These are phyloP conservation scores for Polydrusus cervinus DNA, from an alignment of 2,888 invertebrate genomes.

Conservation along the genomic window DNA sequence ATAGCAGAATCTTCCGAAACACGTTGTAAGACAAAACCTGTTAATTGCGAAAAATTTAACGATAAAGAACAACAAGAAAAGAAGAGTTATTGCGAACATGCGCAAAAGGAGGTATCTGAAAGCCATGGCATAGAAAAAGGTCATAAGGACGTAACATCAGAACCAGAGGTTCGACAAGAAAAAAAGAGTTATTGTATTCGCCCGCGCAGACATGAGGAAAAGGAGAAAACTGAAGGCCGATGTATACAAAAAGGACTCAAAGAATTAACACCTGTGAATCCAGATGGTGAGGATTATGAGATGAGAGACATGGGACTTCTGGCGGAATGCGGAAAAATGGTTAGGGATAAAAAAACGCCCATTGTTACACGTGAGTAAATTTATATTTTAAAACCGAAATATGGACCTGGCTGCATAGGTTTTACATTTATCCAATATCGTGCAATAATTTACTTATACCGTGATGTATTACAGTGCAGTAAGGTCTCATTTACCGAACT, in stretches of 20 bases:
- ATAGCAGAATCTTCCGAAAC: too few species aligned
- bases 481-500: too few species aligned
- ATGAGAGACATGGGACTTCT: conserved; percentile 45
- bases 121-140: not conserved
- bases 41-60: too few species aligned
- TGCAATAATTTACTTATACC: too few species aligned
- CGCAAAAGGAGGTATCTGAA: not conserved
- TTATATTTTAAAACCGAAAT: conserved; percentile 4
- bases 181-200: too few species aligned
- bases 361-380: conserved; percentile 40
- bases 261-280: conserved; percentile 4
- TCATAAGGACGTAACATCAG: too few species aligned
- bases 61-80: too few species aligned
- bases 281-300: conserved; percentile 9
- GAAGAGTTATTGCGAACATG: too few species aligned
- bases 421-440: too few species aligned
- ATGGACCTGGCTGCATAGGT: not conserved
- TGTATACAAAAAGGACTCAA: conserved; percentile 47
- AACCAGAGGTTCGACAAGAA: not conserved
- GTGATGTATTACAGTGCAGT: too few species aligned
- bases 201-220: not conserved
- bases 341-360: conserved; percentile 6
- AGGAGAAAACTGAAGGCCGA: conserved; percentile 25
- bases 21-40: too few species aligned
- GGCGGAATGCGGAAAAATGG: conserved; percentile 33